Conservation (phyloP, 1,140 invertebrate genomes). For the Drosophila bifasciata region DNA sequence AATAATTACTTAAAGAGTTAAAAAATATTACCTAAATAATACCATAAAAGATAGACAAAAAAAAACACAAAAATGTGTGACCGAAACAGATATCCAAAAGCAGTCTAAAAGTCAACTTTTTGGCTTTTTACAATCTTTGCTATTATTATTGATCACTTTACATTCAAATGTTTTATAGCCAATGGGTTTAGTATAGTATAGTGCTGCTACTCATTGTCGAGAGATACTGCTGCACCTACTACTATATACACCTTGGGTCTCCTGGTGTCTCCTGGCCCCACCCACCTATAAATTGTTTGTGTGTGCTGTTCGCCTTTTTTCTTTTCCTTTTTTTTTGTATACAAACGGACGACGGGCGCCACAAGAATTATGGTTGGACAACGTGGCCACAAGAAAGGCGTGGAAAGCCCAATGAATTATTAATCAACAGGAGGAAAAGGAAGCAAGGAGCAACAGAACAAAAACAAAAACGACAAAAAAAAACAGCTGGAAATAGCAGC, state of each 20-base stretch:
- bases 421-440: conserved; percentile 45
- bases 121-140: too few relatives aligned
- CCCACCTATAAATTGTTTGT: conserved; percentile 52
- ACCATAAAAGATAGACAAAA: background rate
- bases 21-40: too few relatives aligned
- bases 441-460: conserved; percentile 20
- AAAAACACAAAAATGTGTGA: conserved; percentile 5
- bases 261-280: too few relatives aligned
- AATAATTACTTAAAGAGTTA: too few relatives aligned
- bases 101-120: too few relatives aligned
- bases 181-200: too few relatives aligned
- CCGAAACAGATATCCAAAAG: too few relatives aligned
- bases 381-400: conserved; percentile 57
- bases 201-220: too few relatives aligned
- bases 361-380: conserved; percentile 65
- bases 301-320: conserved; percentile 10
- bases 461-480: conserved; percentile 3
- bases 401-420: conserved; percentile 77
- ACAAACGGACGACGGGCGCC: conserved; percentile 55
- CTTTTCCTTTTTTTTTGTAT: conserved; percentile 34
- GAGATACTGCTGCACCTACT: too few relatives aligned
- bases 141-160: too few relatives aligned
- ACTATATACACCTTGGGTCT: too few relatives aligned
- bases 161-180: too few relatives aligned
- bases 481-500: background rate